phyloP scores from a whole-genome alignment of 2,888 invertebrate species.

The Dorcus hopei region DNA sequence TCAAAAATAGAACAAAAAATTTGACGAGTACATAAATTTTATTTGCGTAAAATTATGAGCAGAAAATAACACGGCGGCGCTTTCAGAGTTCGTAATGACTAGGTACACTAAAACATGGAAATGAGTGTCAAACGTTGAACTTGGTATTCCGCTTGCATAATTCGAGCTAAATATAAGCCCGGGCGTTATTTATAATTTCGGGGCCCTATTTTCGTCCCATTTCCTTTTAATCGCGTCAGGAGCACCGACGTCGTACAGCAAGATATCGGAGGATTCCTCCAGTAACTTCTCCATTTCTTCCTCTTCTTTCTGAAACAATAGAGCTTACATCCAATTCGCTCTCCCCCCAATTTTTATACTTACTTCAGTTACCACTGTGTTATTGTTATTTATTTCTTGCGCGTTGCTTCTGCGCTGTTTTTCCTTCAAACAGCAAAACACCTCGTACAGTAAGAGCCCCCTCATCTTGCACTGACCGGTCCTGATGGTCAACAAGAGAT shows the following conservation, averaged over 20 bases:
- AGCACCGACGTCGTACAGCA: conserved; percentile 38
- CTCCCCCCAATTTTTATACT: neutral
- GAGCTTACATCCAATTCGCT: neutral
- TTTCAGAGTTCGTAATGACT: too few relatives aligned
- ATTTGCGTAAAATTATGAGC: too few relatives aligned
- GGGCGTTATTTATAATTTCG: too few relatives aligned
- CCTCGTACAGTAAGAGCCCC: conserved; percentile 43
- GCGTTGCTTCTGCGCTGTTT: conserved; percentile 13
- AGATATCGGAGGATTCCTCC: conserved; percentile 38
- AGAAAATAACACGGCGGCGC: too few relatives aligned
- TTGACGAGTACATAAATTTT: too few relatives aligned
- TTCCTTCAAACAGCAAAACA: conserved; percentile 31
- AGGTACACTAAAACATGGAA: too few relatives aligned
- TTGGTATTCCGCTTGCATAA: too few relatives aligned
- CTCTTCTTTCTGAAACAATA: conserved; percentile 8
- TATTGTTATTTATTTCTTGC: conserved; percentile 8
- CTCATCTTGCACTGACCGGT: conserved; percentile 51
- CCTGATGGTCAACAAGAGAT: conserved; percentile 55
- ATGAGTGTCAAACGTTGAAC: too few relatives aligned
- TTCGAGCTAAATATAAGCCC: too few relatives aligned
- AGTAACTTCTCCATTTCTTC: conserved; percentile 24
- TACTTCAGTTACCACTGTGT: neutral
- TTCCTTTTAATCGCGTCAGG: conserved; percentile 33
- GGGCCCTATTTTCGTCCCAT: conserved; percentile 2
- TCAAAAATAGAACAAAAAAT: too few relatives aligned